Base-by-base conservation (phyloP, 2,888 invertebrate genomes). In the Polyploca ridens region DNA sequence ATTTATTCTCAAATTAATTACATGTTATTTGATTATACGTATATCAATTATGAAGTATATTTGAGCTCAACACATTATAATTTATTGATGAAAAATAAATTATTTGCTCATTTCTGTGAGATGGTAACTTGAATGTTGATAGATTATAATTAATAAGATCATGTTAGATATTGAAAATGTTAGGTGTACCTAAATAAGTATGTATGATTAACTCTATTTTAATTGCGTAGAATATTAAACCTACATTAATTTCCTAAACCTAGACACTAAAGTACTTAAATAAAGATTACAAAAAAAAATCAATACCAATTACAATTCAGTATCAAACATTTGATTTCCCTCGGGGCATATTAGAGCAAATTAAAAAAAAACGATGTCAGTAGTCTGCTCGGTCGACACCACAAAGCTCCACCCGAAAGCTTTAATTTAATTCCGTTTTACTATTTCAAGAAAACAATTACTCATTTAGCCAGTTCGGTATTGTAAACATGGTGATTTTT, bases 401-500 rank as follows among this genome's bases (percentile, higher is more conserved):
- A 19, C 61, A 41, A 11, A 19, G 61, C 61, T 38, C 16, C n/a
- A 14, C 27, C 44, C 61, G 41, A 14, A 54, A 13, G 19, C 16
- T 44, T 61, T 61, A 61, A 61, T 61, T 61, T 61, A 13, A 41
- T 61, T 61, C 11, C 7, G 41, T 61, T 61, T 61, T 44, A 61
- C 13, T 8, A 41, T 41, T 61, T 61, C 41, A 61, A 19, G 41
- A 41, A 41, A 61, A 11, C 61, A 61, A 61, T 61, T 44, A 41
- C 61, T 61, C 54, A 19, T 16, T 54, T 19, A 19, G 16, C 10
- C 10, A 6, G 46, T 14, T 44, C 0, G 46, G n/a, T 46, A 41
- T 46, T 46, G 14, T n/a, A 44, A 14, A 46, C n/a, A 46, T 41
- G 4, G 41, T 13, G 41, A 38, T 1, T n/a, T 41, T 41, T 3